A percentile compares a stretch with the other conserved stretches of the same genome.
These are phyloP conservation scores for Rhincodon typus DNA, from an alignment of 2,797 vertebrate species.

Conservation along the genomic window DNA sequence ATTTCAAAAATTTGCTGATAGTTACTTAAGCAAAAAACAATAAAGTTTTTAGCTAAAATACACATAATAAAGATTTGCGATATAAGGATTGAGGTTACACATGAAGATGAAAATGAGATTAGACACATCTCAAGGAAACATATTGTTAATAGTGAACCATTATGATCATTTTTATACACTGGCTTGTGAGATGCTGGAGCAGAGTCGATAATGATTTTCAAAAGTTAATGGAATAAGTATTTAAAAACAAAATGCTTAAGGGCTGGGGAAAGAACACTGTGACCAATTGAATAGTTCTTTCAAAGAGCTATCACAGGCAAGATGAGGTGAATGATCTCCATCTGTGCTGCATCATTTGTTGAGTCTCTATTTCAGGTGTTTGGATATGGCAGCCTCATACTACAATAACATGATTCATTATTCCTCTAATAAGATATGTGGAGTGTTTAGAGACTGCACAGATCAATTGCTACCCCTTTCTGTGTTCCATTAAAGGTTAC, in stretches of 20 bases:
- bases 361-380: neutral
- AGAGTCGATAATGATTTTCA: neutral
- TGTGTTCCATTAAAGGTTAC: neutral
- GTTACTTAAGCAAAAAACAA: no score
- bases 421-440: neutral
- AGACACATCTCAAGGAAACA: neutral
- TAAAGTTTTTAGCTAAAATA: no score
- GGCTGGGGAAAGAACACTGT: neutral
- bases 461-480: neutral
- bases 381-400: neutral
- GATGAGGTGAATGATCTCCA: neutral
- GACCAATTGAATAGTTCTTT: neutral
- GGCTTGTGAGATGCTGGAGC: neutral
- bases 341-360: neutral
- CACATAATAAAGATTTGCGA: no score
- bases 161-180: neutral
- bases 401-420: neutral
- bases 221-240: neutral
- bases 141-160: neutral
- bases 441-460: neutral
- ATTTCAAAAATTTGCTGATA: no score
- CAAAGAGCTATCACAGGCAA: neutral
- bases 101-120: neutral
- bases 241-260: neutral
- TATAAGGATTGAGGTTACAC: no score